Conservation (phyloP, 1,140 invertebrate genomes). For the Leptopilina clavipes region DNA sequence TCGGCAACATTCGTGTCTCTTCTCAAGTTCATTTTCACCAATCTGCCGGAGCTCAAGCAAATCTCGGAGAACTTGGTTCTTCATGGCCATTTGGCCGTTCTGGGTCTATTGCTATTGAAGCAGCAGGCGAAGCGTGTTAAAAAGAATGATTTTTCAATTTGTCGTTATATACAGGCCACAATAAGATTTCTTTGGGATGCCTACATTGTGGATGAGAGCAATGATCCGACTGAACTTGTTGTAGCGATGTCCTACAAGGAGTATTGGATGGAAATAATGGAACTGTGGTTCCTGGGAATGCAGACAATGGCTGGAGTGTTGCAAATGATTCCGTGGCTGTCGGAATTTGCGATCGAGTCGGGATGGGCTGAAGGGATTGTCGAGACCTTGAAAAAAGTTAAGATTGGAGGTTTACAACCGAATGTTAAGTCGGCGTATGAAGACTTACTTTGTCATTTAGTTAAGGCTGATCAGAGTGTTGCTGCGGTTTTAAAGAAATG, state of each 20-base stretch:
- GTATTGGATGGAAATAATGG: conserved; percentile 90
- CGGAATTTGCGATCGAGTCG: conserved; percentile 91
- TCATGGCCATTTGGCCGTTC: conserved; percentile 86
- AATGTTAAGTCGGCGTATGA: conserved; percentile 93
- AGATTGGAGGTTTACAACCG: conserved; percentile 85
- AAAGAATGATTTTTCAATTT: conserved; percentile 91
- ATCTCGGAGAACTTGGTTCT: conserved; percentile 89
- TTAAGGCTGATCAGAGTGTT: conserved; percentile 86
- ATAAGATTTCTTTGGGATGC: conserved; percentile 95
- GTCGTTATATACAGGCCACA: conserved; percentile 89
- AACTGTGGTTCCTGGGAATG: conserved; percentile 95
- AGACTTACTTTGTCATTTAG: conserved; percentile 89
- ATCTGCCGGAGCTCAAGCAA: conserved; percentile 88
- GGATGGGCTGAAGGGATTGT: conserved; percentile 94
- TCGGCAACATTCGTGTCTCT: conserved; percentile 85
- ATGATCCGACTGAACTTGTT: conserved; percentile 85
- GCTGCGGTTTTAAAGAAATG: conserved; percentile 87
- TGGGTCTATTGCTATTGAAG: conserved; percentile 88
- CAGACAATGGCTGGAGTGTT: conserved; percentile 90
- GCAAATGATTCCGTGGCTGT: conserved; percentile 88
- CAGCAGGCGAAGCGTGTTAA: conserved; percentile 87
- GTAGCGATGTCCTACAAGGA: conserved; percentile 90
- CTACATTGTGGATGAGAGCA: conserved; percentile 90
- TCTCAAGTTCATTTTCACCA: conserved; percentile 90
- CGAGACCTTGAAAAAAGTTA: conserved; percentile 86